These are phyloP conservation scores for Ophonus ardosiacus DNA, from an alignment of 2,888 invertebrate genomes.

Conservation along the genomic window DNA sequence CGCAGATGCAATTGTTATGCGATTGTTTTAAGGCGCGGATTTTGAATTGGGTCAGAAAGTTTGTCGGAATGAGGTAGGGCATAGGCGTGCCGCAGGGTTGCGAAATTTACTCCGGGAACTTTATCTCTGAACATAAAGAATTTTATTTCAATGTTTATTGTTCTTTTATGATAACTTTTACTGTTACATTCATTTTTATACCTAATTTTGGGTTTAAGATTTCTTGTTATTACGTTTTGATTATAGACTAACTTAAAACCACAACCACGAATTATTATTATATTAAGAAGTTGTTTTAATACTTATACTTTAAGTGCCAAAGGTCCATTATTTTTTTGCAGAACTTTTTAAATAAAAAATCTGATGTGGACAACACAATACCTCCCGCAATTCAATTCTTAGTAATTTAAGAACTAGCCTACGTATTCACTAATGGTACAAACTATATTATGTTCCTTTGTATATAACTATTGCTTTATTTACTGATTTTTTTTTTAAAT, in stretches of 20 bases:
- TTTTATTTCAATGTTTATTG: neutral
- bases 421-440: no score
- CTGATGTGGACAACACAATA: no score
- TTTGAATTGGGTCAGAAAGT: constrained; percentile 54
- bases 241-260: neutral
- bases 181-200: neutral
- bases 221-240: neutral
- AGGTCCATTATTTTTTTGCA: no score
- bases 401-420: no score
- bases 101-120: constrained; percentile 6
- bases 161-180: neutral
- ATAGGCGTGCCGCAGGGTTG: constrained; percentile 33
- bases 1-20: constrained; percentile 55
- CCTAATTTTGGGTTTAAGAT: neutral
- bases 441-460: no score
- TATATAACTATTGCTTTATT: no score
- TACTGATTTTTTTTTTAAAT: no score
- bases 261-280: neutral
- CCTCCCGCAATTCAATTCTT: no score
- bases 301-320: no score
- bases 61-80: constrained; percentile 45
- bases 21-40: constrained; percentile 25
- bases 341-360: no score
- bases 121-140: neutral
- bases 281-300: no score